Base-by-base conservation (phyloP, 2,113 vertebrate species). In the Promerops cafer region DNA sequence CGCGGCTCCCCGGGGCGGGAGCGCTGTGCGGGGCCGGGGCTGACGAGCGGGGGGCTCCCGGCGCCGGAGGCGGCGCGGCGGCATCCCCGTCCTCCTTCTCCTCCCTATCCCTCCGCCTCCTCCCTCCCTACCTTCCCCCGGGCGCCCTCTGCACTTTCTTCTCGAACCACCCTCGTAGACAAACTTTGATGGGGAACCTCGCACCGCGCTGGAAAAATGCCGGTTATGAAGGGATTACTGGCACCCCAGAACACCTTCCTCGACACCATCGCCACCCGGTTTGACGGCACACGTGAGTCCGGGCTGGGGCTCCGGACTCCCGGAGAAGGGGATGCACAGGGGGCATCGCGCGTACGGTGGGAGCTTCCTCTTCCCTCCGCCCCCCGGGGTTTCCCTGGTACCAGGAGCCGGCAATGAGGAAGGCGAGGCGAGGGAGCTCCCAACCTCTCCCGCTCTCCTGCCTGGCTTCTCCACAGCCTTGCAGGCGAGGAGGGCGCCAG, bases 241-340 rank as follows among this genome's bases (percentile, higher is more conserved):
- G 99, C 99, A 92, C 99, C 99, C 49, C 99, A 99, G 96, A 99
- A 99, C 98, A 99, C 99, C 94, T 99, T 99, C 98, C 98, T 99
- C 94, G 99, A 99, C 98, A 99, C 99, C 68, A 99, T 99, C 96
- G 99, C 99, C 76, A 99, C 99, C 84, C 98, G 99, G 53, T 99
- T 99, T 98, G 99, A 99, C 97, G 99, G 99, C 97, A 99, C 99
- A 97, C 99, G 99, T 99, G 98, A 99, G 99, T 99, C 96, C 11
- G 75, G 77, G 69, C 93, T 94, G 66, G 52, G 68, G 64, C 60
- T 77, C n/a, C 42, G 60, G 54, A 7, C 9, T 19, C 33, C 11
- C 19, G 8, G 56, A 17, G 75, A 53, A 64, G 20, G 53, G 81
- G 40, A 18, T 79, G 40, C 57, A 3, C 4, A 8, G 85, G 31